Percentiles rank a stretch among this genome's conserved stretches.
These are phyloP conservation scores for Plumapathes pennacea DNA, from an alignment of 92 coral and sea anemone species.

Conservation along the genomic window DNA sequence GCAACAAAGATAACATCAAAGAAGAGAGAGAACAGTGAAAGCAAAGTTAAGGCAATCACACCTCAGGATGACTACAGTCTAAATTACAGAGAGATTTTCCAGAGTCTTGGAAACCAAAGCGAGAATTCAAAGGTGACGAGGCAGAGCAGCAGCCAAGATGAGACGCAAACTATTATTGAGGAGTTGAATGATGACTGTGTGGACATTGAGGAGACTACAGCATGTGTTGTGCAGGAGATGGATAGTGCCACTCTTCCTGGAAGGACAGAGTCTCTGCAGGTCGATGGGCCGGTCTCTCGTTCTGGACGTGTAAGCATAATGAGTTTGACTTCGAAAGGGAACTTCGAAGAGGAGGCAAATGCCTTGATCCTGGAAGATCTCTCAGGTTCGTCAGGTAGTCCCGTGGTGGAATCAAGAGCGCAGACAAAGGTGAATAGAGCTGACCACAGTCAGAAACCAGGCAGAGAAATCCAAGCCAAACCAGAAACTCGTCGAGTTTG, in stretches of 20 bases:
- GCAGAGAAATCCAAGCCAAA: not conserved
- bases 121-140: not conserved
- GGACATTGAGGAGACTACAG: slow-evolving; percentile 58
- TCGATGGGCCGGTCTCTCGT: slow-evolving; percentile 50
- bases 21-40: slow-evolving; percentile 8
- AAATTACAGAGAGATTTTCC: slow-evolving; percentile 88
- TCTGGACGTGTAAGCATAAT: slow-evolving; percentile 74
- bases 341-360: slow-evolving; percentile 59
- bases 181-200: slow-evolving; percentile 41
- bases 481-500: slow-evolving; percentile 57
- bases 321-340: slow-evolving; percentile 68
- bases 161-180: slow-evolving; percentile 22
- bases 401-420: slow-evolving; percentile 2
- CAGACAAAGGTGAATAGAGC: not conserved
- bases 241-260: slow-evolving; percentile 7
- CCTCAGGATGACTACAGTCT: slow-evolving; percentile 46
- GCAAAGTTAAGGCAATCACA: slow-evolving; percentile 4
- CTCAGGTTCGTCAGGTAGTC: slow-evolving; percentile 28
- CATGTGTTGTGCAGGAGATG: slow-evolving; percentile 67
- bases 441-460: not conserved
- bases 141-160: not conserved
- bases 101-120: slow-evolving; percentile 46
- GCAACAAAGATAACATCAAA: slow-evolving; percentile 2
- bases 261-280: not conserved
- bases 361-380: slow-evolving; percentile 41